Evolutionary conservation across 2,797 vertebrate species (phyloP).

Genomic region (Phrynocephalus forsythii): DNA sequence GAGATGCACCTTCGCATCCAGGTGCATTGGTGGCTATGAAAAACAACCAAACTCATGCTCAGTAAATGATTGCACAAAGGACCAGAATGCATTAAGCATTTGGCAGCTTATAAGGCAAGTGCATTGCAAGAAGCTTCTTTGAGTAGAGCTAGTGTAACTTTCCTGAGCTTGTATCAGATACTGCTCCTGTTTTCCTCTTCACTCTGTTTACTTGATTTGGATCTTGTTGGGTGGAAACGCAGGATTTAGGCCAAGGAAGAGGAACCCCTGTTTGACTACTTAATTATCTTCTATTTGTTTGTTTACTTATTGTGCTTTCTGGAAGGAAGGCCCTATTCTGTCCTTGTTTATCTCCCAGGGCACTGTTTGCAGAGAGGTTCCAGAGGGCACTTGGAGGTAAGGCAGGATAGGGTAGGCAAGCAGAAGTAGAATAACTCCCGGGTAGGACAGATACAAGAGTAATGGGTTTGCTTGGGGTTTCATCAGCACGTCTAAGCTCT

Average conservation of each 20-base stretch:
- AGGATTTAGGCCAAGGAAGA: constrained; percentile 12
- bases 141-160: not conserved
- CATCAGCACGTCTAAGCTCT: constrained; percentile 37
- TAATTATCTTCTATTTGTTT: accelerated
- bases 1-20: not conserved
- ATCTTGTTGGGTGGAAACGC: constrained; percentile 37
- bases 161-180: constrained; percentile 34
- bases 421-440: not conserved
- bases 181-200: accelerated
- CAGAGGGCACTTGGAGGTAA: accelerated
- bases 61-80: too few species aligned
- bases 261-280: not conserved
- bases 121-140: too few species aligned
- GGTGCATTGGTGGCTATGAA: not conserved
- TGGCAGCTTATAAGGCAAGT: too few species aligned
- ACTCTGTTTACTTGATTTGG: not conserved
- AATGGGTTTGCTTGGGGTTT: constrained; percentile 63
- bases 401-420: not conserved
- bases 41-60: too few species aligned
- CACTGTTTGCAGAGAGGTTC: not conserved
- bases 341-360: not conserved
- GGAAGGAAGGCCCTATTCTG: accelerated
- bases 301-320: constrained; percentile 10
- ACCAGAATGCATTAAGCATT: too few species aligned
- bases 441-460: constrained; percentile 60